Base-by-base conservation (phyloP, 2,797 vertebrate genomes). In the Parauchenoglanis ngamensis region DNA sequence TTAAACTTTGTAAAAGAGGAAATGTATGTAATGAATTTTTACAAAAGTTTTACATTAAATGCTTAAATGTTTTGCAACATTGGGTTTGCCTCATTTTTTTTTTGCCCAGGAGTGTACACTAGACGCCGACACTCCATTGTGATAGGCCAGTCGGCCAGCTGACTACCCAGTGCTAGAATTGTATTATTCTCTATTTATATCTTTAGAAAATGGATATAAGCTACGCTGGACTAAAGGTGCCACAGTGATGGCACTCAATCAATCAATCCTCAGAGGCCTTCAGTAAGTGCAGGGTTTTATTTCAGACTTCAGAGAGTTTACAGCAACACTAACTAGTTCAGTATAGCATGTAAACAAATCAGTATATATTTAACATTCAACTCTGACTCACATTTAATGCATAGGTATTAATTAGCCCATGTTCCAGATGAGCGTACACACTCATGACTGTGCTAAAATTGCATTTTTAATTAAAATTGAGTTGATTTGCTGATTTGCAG, bases 401-500 rank as follows among this genome's bases (percentile, higher is more conserved):
- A 61, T 56, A 61, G 75, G 19, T 56, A 52, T 85, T 88, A 88
- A 88, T 88, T 80, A 85, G 28, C 44, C 28, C 13, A 57, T 79
- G 87, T 85, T 85, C 76, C 83, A 73, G 59, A 57, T 65, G 83
- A 88, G 65, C 4, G 4, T 28, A 23, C 83, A 54, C 59, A 6
- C 70, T 70, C 49, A 72, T 83, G 70, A 63, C 31, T 81, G 67
- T 82, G 61, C 81, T 67, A 57, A 72, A 75, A 77, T 67, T 56
- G 81, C 31, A 77, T 54, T 85, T 88, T 80, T 80, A 85, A 88
- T 88, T 85, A 80, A 72, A 81, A 28, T 15, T 17, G 46, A 72
- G 7, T 35, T 81, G 83, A 80, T 85, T 88, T 80, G 83, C 76
- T 77, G 67, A 67, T 83, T 44, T 77, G 61, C 61, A n/a, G n/a